Evolutionary conservation across 92 coral and sea anemone genomes (phyloP).

Genomic region (Phenganax subtilis): DNA sequence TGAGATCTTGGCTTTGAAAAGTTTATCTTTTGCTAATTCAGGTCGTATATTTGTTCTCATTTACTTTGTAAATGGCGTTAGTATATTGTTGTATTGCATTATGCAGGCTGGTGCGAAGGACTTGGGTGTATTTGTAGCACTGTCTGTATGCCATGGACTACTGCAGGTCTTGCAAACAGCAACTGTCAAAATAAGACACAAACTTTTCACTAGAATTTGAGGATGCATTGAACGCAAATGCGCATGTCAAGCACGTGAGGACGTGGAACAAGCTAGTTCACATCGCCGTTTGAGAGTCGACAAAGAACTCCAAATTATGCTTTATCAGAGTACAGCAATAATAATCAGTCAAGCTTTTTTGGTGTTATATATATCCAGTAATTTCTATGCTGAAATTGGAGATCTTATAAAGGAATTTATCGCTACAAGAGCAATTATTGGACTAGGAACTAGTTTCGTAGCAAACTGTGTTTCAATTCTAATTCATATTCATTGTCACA

Average conservation of each 20-base stretch:
- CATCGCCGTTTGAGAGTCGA: constrained; percentile 29
- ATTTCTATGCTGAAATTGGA: constrained; percentile 1
- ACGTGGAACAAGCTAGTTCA: neutral
- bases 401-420: neutral
- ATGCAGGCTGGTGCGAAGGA: constrained; percentile 29
- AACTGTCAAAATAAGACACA: constrained; percentile 24
- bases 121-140: constrained; percentile 3
- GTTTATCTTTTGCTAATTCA: constrained; percentile 3
- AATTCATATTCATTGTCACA: neutral
- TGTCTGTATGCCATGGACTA: constrained; percentile 16
- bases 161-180: constrained; percentile 15
- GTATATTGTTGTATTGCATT: constrained; percentile 23
- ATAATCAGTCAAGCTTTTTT: constrained; percentile 33
- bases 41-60: constrained; percentile 23
- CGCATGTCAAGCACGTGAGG: neutral
- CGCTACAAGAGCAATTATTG: constrained; percentile 12
- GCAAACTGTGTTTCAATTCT: constrained; percentile 18
- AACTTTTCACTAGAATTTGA: constrained; percentile 27
- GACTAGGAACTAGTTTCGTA: constrained; percentile 8
- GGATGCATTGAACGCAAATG: constrained; percentile 1
- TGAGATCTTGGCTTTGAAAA: constrained; percentile 15
- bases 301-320: constrained; percentile 31
- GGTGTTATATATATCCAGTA: constrained; percentile 7
- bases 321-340: constrained; percentile 27
- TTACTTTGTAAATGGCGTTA: constrained; percentile 19